These are phyloP conservation scores for Brachionichthys hirsutus DNA, from an alignment of 2,113 vertebrate species.

Conservation along the genomic window DNA sequence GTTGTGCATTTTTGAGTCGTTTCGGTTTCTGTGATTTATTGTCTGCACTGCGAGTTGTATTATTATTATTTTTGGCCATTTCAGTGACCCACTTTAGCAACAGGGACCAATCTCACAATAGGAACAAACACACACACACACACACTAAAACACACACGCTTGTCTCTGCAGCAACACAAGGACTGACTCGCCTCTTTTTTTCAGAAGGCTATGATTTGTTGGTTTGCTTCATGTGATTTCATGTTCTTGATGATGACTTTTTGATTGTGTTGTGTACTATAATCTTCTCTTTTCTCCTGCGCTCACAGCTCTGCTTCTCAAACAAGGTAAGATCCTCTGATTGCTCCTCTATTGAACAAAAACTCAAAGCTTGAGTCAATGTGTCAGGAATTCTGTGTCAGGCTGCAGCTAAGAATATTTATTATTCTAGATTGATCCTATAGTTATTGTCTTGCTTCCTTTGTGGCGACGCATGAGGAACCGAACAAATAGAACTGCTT, in stretches of 20 bases:
- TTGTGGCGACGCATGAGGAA: too few species aligned
- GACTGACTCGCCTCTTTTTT: neutral
- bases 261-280: too few species aligned
- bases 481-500: too few species aligned
- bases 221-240: too few species aligned
- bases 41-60: neutral
- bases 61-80: neutral
- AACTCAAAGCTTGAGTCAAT: neutral
- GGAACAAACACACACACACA: too few species aligned
- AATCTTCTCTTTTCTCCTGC: constrained; percentile 25
- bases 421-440: too few species aligned
- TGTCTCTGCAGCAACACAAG: neutral
- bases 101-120: constrained; percentile 6
- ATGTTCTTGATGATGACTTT: too few species aligned
- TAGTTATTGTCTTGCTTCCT: too few species aligned
- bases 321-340: constrained; percentile 83
- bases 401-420: neutral
- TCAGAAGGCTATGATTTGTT: too few species aligned
- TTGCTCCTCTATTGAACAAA: neutral
- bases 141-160: neutral
- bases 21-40: neutral
- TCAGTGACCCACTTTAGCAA: constrained; percentile 8
- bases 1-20: neutral
- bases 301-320: constrained; percentile 81
- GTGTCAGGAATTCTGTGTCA: neutral